These are phyloP conservation scores for Acanthoscelides obtectus DNA, from an alignment of 2,888 invertebrate species.

Conservation along the genomic window DNA sequence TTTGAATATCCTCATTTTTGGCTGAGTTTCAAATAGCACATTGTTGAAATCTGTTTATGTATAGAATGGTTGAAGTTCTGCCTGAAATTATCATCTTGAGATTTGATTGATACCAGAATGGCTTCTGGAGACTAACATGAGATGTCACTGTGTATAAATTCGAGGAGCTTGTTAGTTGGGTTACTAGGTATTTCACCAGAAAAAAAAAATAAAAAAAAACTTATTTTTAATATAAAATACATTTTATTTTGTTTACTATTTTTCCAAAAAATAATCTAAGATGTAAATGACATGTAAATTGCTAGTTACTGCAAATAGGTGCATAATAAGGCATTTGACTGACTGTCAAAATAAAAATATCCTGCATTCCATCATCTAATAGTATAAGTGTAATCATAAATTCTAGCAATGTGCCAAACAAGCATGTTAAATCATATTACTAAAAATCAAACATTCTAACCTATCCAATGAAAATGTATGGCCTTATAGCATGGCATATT, in stretches of 20 bases:
- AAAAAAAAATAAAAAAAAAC: background rate
- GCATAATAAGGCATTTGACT: background rate
- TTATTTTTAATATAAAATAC: background rate
- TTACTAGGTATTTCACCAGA: background rate
- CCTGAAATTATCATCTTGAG: background rate
- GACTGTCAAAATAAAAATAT: background rate
- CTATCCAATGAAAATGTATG: constrained; percentile 41
- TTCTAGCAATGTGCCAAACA: background rate
- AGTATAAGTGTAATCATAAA: background rate
- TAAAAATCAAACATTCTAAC: constrained; percentile 20
- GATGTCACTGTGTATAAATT: background rate
- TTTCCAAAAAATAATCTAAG: background rate
- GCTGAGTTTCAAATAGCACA: background rate
- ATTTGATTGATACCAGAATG: background rate
- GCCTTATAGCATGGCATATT: constrained; percentile 40
- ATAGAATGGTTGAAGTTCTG: background rate
- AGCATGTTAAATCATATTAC: background rate
- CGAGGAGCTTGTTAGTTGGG: background rate
- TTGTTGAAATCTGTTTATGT: background rate
- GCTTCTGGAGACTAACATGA: background rate
- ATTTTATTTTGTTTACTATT: background rate
- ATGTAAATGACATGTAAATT: background rate
- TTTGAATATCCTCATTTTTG: background rate
- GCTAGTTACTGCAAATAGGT: background rate
- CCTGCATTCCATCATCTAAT: background rate